Evolutionary conservation across 2,113 vertebrate genomes (phyloP).

Genomic region (Cacatua alba): DNA sequence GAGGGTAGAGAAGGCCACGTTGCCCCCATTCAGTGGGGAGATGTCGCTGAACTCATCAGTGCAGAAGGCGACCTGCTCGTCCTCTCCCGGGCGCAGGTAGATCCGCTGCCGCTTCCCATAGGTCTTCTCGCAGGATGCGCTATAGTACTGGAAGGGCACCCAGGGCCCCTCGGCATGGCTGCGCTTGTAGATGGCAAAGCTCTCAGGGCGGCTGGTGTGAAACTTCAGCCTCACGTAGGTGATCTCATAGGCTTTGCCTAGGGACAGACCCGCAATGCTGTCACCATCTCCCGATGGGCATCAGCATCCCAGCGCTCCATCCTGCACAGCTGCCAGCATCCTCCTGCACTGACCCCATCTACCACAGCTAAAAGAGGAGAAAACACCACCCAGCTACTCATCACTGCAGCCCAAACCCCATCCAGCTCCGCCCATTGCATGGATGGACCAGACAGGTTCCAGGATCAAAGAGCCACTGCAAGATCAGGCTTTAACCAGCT

Average conservation of each 20-base stretch:
- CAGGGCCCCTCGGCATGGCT: constrained; percentile 74
- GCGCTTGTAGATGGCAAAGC: constrained; percentile 92
- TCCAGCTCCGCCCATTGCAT: fast-evolving
- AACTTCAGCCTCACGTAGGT: constrained; percentile 92
- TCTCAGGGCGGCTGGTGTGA: constrained; percentile 93
- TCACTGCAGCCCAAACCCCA: not conserved
- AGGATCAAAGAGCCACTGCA: fast-evolving
- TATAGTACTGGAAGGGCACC: constrained; percentile 94
- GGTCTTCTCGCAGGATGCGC: constrained; percentile 86
- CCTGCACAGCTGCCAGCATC: not conserved
- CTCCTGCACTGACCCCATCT: fast-evolving
- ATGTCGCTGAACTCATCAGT: constrained; percentile 95
- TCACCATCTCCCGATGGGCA: fast-evolving
- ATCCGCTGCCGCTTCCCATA: constrained; percentile 74
- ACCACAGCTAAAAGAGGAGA: fast-evolving
- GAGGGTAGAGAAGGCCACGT: constrained; percentile 94
- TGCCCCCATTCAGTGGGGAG: constrained; percentile 91
- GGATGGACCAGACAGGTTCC: not conserved
- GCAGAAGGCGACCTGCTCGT: constrained; percentile 88
- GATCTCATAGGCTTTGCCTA: constrained; percentile 96
- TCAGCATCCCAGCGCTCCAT: fast-evolving
- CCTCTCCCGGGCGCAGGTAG: constrained; percentile 80
- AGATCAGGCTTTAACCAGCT: not conserved
- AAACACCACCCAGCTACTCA: not conserved
- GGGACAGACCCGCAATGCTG: fast-evolving